Conservation (phyloP, 2,113 vertebrate genomes). For the Oryzias celebensis region DNA sequence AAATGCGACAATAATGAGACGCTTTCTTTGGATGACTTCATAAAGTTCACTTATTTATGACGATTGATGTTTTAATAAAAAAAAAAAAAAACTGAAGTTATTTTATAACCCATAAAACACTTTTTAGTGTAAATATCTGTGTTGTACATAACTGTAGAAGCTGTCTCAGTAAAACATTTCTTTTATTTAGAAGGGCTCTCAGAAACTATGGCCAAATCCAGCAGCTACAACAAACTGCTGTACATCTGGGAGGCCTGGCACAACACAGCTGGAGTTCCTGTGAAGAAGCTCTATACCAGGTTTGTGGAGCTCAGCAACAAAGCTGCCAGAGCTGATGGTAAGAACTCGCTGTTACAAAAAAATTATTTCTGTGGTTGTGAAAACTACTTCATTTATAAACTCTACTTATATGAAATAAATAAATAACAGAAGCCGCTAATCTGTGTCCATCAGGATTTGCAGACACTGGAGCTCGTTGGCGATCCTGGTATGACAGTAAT, state of each 20-base stretch:
- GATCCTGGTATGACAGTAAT: slow-evolving; percentile 84
- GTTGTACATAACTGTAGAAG: background rate
- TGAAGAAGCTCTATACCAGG: slow-evolving; percentile 76
- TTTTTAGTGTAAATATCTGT: too few species aligned
- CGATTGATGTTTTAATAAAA: too few species aligned
- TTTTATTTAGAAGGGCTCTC: slow-evolving; percentile 81
- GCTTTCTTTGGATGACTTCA: too few species aligned
- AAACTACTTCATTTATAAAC: too few species aligned
- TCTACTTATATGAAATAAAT: too few species aligned
- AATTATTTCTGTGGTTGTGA: too few species aligned
- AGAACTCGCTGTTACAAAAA: slow-evolving; percentile 13
- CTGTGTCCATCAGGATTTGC: slow-evolving; percentile 72
- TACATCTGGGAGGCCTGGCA: slow-evolving; percentile 96
- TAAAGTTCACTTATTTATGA: too few species aligned
- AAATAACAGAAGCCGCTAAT: too few species aligned
- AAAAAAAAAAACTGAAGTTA: too few species aligned
- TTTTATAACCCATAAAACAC: too few species aligned
- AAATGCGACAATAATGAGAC: too few species aligned
- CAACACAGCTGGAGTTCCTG: slow-evolving; percentile 80
- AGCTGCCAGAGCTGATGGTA: slow-evolving; percentile 83
- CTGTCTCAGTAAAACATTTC: background rate
- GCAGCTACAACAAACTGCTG: slow-evolving; percentile 87
- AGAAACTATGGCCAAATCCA: slow-evolving; percentile 85
- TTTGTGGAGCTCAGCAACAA: slow-evolving; percentile 90
- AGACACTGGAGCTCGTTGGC: slow-evolving; percentile 92